Evolutionary conservation across 2,888 invertebrate species (phyloP), one percentile per base, ranked within the genome.

Genomic region (Cheilosia soror): DNA sequence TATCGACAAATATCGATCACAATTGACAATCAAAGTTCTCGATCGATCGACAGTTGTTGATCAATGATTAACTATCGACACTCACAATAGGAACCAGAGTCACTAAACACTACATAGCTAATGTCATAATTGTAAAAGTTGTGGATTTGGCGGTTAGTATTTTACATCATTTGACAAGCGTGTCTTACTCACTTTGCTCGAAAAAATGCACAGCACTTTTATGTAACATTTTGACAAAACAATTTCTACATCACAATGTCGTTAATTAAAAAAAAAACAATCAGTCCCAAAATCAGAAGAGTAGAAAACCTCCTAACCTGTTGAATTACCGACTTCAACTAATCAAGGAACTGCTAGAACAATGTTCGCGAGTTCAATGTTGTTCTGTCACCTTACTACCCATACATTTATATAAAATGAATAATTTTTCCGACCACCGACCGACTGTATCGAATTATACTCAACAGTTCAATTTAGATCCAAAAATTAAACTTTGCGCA

Each of bases 391-490:
- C 37, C 11, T 37, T 4, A 37, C 11, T 11, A 37, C 37, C 4
- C 5, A 27, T 33, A 44, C 33, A 72, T 77, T 83, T 42, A 49
- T 55, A 62, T 77, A 55, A 71, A 68, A 49, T 72, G 72, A 66
- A 83, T 72, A 68, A 82, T 76, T 55, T 31, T 20, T 7, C 47
- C 40, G 42, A 55, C 31, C 47, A 13, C 27, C 11, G 31, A 29
- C 29, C 25, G 25, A 25, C 15, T 37, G 11, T 15, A 15, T 62
- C 42, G 42, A 63, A 51, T n/a, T n/a, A n/a, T 58, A 69, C 31
- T 40, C 57, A 62, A 27, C 60, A 44, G 33, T 62, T 77, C 31
- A 53, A 65, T 76, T 66, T 49, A 58, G 66, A 47, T 73, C 15
- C 31, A 66, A 68, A 78, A 77, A 62, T 58, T 40, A 72, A 60